phyloP scores from a whole-genome alignment of 2,888 invertebrate species.

The Drosophila infuscata region DNA sequence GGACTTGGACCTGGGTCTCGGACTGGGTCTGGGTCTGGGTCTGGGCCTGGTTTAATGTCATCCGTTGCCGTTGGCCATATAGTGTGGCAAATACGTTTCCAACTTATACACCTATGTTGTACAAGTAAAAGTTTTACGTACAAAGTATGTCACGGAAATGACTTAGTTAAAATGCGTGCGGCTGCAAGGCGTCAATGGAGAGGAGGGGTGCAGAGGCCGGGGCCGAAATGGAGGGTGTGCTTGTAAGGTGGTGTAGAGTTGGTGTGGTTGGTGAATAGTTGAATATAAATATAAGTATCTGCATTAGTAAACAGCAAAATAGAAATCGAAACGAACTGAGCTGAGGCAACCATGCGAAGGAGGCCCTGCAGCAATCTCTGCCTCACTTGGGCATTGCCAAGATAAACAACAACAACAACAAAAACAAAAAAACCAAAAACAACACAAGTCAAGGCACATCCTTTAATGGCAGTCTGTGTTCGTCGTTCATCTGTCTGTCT shows the following conservation, averaged over 20 bases:
- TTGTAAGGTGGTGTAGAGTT: not conserved
- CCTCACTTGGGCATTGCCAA: constrained; percentile 63
- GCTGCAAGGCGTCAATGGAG: not conserved
- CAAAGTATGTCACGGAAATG: constrained; percentile 80
- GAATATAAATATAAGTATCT: constrained; percentile 31
- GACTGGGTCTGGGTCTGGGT: constrained; percentile 19
- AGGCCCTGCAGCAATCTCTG: constrained; percentile 54
- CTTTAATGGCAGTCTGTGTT: constrained; percentile 71
- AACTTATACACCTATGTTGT: not conserved
- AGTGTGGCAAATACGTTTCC: constrained; percentile 27
- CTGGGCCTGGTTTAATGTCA: constrained; percentile 73
- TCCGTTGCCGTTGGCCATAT: constrained; percentile 66
- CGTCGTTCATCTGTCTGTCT: constrained; percentile 34
- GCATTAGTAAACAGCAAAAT: constrained; percentile 76
- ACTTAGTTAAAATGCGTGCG: constrained; percentile 75
- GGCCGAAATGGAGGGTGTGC: not conserved
- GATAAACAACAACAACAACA: constrained; percentile 47
- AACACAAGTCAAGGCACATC: constrained; percentile 64
- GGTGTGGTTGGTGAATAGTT: constrained; percentile 51
- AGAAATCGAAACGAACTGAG: constrained; percentile 74
- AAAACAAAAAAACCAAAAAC: constrained; percentile 20
- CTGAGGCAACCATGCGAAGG: constrained; percentile 23
- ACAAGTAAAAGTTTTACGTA: constrained; percentile 69
- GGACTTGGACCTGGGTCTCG: constrained; percentile 10
- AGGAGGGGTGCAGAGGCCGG: not conserved